Evolutionary conservation across 2,888 invertebrate species (phyloP).

Genomic region (Ptycholaimellus sp.): DNA sequence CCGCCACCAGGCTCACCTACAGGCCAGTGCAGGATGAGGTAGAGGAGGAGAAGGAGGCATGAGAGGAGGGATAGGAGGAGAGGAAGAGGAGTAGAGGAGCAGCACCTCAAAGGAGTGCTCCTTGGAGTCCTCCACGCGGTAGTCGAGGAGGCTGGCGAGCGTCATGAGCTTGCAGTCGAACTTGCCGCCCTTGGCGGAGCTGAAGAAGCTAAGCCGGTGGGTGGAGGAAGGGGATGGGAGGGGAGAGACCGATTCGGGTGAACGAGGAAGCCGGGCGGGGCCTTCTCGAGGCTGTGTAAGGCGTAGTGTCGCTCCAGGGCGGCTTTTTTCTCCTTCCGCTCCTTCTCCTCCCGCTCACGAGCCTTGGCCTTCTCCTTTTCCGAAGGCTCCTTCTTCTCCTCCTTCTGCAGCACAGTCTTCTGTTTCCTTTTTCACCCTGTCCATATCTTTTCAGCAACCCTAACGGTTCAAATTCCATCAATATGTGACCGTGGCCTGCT

Average conservation of each 20-base stretch:
- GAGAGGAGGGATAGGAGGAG: too few species aligned
- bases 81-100: neutral
- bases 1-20: slow-evolving; percentile 75
- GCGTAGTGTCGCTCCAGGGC: slow-evolving; percentile 10
- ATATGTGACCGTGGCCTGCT: too few species aligned
- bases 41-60: too few species aligned
- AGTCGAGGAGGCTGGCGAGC: slow-evolving; percentile 62
- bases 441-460: too few species aligned
- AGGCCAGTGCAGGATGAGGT: too few species aligned
- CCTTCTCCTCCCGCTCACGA: slow-evolving; percentile 11
- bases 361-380: too few species aligned
- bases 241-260: neutral
- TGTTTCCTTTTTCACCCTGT: too few species aligned
- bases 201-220: too few species aligned
- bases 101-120: slow-evolving; percentile 36
- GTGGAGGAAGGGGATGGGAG: too few species aligned
- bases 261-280: neutral
- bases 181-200: slow-evolving; percentile 62
- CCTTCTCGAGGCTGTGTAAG: slow-evolving; percentile 10
- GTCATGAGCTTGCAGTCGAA: slow-evolving; percentile 74
- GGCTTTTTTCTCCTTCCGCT: slow-evolving; percentile 10
- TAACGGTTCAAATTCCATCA: too few species aligned
- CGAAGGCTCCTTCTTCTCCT: slow-evolving; percentile 8
- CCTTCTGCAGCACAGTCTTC: neutral
- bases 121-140: slow-evolving; percentile 67